Base-by-base conservation (phyloP, 2,113 vertebrate species). In the Megalops atlanticus region DNA sequence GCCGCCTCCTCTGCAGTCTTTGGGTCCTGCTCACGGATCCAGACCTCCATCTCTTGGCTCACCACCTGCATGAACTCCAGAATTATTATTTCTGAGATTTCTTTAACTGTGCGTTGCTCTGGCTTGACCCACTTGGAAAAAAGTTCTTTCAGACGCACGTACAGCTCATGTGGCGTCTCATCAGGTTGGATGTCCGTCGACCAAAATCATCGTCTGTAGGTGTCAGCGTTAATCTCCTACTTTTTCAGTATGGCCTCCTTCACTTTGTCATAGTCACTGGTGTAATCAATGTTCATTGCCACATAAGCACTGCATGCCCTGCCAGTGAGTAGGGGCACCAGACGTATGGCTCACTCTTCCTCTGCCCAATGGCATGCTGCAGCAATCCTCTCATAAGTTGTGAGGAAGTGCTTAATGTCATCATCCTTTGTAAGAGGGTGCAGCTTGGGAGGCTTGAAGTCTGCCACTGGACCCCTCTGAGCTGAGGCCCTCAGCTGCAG, bases 11-110 rank as follows among this genome's bases (percentile, higher is more conserved):
- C 6, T 16, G 1, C 38, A 38, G 71, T 40, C 14, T 14, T 24
- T 18, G 40, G 74, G 73, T 81, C 38, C 27, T 81, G 38, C 49
- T 81, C 73, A n/a, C 24, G 36, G 27, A 81, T 38, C 74, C 80
- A 81, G 4, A 81, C 27, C 2, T 15, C 2, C 1, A 76, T 35
- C 7, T 81, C 74, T 21, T 18, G 38, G 27, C 15, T 47, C 21
- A 81, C 18, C 40, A 74, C 74, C 14, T 47, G 8, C 12, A 82
- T 45, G 41, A 73, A 78, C 27, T 82, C 68, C 47, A 77, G 31
- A 40, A 77, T 38, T 16, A 58, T 36, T 5, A 38, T 36, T 36
- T 77, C 47, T 54, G 16, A 12, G 14, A 58, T 33, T 11, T 77
- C 76, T 24, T 64, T 33, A 21, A 0, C n/a, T n/a, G n/a, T n/a